Conservation (phyloP, 2,797 vertebrate genomes). For the Ptychobarbus kaznakovi region DNA sequence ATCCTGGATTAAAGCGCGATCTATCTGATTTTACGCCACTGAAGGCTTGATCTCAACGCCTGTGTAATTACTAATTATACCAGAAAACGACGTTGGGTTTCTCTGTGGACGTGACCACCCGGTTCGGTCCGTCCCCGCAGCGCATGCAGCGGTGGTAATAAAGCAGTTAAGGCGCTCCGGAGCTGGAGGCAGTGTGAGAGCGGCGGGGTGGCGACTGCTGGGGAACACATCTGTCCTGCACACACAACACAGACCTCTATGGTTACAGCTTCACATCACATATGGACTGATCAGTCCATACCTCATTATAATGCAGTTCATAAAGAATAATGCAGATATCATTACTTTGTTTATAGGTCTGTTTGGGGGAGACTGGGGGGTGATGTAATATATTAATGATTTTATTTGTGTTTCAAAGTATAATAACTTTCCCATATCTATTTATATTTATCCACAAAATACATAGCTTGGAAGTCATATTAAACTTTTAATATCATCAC, state of each 20-base stretch:
- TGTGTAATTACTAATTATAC: constrained; percentile 50
- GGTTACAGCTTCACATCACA: not conserved
- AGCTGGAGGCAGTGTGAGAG: constrained; percentile 48
- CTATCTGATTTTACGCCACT: not conserved
- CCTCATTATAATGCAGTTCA: not conserved
- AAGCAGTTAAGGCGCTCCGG: constrained; percentile 20
- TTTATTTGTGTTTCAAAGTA: not conserved
- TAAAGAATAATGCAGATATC: not conserved
- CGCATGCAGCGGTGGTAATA: constrained; percentile 34
- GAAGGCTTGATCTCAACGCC: constrained; percentile 16
- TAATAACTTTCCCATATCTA: not conserved
- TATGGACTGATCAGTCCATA: not conserved
- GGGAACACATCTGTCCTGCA: constrained; percentile 17
- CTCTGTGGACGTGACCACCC: constrained; percentile 44
- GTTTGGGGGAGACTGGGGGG: not conserved
- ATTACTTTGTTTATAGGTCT: not conserved
- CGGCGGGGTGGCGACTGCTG: constrained; percentile 25
- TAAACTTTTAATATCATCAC: not conserved
- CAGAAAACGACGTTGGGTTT: constrained; percentile 32
- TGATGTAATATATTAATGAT: not conserved
- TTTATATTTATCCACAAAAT: not conserved
- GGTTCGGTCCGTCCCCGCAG: constrained; percentile 32
- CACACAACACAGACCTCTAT: not conserved
- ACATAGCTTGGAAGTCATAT: not conserved
- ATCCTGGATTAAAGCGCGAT: not conserved